phyloP scores from a whole-genome alignment of 2,888 invertebrate species.

The Meandrusa payeni region DNA sequence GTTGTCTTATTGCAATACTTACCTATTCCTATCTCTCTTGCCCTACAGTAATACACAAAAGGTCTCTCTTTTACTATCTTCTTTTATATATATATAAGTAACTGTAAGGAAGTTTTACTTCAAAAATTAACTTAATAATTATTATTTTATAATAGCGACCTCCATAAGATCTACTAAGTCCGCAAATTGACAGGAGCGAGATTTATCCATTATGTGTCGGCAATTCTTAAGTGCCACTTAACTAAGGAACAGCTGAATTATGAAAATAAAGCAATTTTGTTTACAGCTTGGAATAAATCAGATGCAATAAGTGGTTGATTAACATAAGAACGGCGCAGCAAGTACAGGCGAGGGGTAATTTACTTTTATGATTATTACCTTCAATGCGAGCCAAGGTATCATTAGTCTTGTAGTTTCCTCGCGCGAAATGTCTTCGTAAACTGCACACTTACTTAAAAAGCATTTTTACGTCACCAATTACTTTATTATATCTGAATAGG shows the following conservation, averaged over 20 bases:
- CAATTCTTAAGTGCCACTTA: neutral
- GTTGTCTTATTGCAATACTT: too few relatives aligned
- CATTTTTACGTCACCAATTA: neutral
- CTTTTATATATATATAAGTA: too few relatives aligned
- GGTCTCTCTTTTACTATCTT: too few relatives aligned
- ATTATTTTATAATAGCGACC: too few relatives aligned
- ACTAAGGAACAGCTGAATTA: constrained; percentile 9
- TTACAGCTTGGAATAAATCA: constrained; percentile 21
- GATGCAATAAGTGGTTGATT: constrained; percentile 24
- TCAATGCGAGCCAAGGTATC: constrained; percentile 9
- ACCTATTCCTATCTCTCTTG: too few relatives aligned
- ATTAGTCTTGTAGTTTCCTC: constrained; percentile 8
- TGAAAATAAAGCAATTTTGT: constrained; percentile 24
- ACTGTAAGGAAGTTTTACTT: too few relatives aligned
- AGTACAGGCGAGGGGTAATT: constrained; percentile 17
- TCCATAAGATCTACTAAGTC: too few relatives aligned
- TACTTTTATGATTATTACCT: constrained; percentile 23
- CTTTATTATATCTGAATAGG: too few relatives aligned
- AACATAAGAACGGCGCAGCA: constrained; percentile 19
- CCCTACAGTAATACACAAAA: too few relatives aligned
- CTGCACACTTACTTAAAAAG: neutral
- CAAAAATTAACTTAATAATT: too few relatives aligned
- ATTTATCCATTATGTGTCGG: neutral
- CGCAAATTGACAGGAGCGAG: too few relatives aligned
- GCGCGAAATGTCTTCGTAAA: constrained; percentile 20